Evolutionary conservation across 2,888 invertebrate species (phyloP).

Genomic region (Microchrysa polita): DNA sequence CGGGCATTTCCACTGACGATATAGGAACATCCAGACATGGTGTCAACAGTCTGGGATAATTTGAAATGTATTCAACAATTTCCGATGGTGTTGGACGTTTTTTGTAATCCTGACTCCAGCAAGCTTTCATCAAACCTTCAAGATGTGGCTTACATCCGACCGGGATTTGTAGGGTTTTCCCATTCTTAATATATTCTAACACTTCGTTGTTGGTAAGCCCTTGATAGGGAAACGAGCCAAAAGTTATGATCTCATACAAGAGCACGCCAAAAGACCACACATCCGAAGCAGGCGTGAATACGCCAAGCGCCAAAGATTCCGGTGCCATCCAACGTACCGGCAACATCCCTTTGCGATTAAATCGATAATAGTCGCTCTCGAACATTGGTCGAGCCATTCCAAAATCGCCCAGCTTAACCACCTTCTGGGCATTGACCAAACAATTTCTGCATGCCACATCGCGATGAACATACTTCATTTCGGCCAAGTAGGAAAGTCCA

Average conservation of each 20-base stretch:
- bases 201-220: slow-evolving; percentile 88
- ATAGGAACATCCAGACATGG: slow-evolving; percentile 83
- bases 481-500: slow-evolving; percentile 85
- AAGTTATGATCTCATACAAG: slow-evolving; percentile 88
- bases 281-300: slow-evolving; percentile 87
- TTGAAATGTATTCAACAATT: slow-evolving; percentile 83
- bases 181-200: slow-evolving; percentile 79
- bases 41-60: slow-evolving; percentile 77
- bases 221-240: slow-evolving; percentile 91
- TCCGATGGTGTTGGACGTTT: slow-evolving; percentile 80
- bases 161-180: slow-evolving; percentile 78
- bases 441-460: slow-evolving; percentile 86
- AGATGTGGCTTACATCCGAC: slow-evolving; percentile 80
- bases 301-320: slow-evolving; percentile 82
- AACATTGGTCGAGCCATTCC: slow-evolving; percentile 91
- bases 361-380: slow-evolving; percentile 89
- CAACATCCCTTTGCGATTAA: slow-evolving; percentile 86
- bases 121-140: slow-evolving; percentile 83
- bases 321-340: slow-evolving; percentile 96
- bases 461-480: slow-evolving; percentile 87
- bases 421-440: slow-evolving; percentile 76
- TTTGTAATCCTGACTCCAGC: slow-evolving; percentile 78
- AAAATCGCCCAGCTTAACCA: slow-evolving; percentile 84
- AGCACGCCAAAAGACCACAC: slow-evolving; percentile 92
- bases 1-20: slow-evolving; percentile 78